Conservation (phyloP, 1,140 invertebrate species). For the Eciton burchellii region DNA sequence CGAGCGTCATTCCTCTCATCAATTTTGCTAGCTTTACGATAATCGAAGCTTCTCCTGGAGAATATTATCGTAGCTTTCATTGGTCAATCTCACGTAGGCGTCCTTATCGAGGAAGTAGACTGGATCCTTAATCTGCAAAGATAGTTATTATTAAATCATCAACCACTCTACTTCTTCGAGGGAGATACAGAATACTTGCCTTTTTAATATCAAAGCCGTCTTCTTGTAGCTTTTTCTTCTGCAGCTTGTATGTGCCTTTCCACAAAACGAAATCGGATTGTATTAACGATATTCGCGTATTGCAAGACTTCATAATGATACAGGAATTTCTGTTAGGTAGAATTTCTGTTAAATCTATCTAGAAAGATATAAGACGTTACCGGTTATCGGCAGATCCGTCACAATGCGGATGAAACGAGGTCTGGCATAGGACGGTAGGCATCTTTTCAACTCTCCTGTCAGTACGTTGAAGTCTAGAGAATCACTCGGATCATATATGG, state of each 20-base stretch:
- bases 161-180: background rate
- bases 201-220: conserved; percentile 90
- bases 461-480: conserved; percentile 89
- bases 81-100: conserved; percentile 89
- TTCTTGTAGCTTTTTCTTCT: conserved; percentile 92
- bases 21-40: conserved; percentile 78
- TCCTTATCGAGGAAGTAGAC: conserved; percentile 91
- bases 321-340: too few species aligned
- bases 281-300: background rate
- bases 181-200: conserved; percentile 55
- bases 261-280: conserved; percentile 15
- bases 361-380: conserved; percentile 80
- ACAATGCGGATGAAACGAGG: conserved; percentile 96
- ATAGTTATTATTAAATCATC: conserved; percentile 40
- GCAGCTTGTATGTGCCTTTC: conserved; percentile 95
- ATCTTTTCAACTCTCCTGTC: conserved; percentile 88
- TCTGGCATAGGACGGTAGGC: conserved; percentile 93
- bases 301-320: too few species aligned
- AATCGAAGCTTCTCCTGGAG: conserved; percentile 87
- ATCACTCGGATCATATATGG: conserved; percentile 92
- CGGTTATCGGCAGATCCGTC: conserved; percentile 92
- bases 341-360: background rate
- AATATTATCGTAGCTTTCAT: conserved; percentile 89
- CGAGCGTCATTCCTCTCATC: too few species aligned
- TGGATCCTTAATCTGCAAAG: conserved; percentile 87